Percentiles rank a stretch among this genome's conserved stretches.
Evolutionary conservation across 2,797 vertebrate genomes (phyloP).

Genomic region (Gymnothorax reevesii): DNA sequence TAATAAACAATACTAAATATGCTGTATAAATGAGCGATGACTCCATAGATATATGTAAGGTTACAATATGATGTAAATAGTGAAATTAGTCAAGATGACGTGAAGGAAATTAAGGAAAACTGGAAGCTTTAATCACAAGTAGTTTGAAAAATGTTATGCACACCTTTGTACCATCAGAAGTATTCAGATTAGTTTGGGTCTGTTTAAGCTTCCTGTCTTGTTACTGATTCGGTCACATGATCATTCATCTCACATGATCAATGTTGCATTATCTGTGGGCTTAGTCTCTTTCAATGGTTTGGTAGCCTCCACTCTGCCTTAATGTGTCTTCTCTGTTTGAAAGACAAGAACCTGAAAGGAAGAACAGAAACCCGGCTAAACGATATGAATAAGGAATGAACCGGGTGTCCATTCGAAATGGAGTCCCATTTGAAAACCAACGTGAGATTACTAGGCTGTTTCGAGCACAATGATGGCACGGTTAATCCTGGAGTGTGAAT

Average conservation of each 20-base stretch:
- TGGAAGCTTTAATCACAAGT: neutral
- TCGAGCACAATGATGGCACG: neutral
- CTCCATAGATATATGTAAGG: neutral
- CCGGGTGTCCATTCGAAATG: neutral
- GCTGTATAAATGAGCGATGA: neutral
- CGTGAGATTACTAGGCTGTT: neutral
- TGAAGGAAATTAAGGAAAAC: neutral
- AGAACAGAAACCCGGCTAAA: neutral
- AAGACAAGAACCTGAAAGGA: neutral
- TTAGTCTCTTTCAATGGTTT: conserved; percentile 21
- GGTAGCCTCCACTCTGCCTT: neutral
- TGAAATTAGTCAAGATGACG: too few relatives aligned
- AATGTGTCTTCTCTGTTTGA: neutral
- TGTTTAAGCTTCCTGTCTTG: neutral
- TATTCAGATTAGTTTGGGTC: neutral
- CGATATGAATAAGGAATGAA: conserved; percentile 9
- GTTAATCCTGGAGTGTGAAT: neutral
- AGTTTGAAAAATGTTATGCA: neutral
- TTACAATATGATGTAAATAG: neutral
- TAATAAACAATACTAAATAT: neutral
- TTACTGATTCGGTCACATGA: neutral
- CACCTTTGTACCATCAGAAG: neutral
- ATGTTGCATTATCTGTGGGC: neutral
- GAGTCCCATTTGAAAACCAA: neutral
- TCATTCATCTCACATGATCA: too few relatives aligned